A percentile compares a stretch with the other conserved stretches of the same genome.
Evolutionary conservation across 1,140 invertebrate genomes (phyloP).

Genomic region (Drosophila oshimai): DNA sequence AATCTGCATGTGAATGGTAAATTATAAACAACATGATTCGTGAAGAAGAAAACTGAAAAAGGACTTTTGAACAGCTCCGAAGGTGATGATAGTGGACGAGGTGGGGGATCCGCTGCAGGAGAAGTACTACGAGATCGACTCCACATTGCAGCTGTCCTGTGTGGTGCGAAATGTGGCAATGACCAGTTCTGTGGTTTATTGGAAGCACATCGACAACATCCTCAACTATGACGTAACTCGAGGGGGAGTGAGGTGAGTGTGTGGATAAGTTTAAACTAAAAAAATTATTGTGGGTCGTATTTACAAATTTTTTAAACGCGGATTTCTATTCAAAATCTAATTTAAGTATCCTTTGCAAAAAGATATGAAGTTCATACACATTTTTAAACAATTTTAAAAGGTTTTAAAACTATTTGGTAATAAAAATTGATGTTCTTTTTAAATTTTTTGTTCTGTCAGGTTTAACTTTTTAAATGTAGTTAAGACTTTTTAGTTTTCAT

Average conservation of each 20-base stretch:
- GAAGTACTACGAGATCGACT: slow-evolving; percentile 90
- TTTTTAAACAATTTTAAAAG: too few relatives aligned
- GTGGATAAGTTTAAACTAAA: too few relatives aligned
- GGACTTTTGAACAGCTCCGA: slow-evolving; percentile 84
- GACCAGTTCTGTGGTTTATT: slow-evolving; percentile 86
- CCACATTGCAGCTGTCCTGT: slow-evolving; percentile 89
- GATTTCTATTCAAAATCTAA: too few relatives aligned
- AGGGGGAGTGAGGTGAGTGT: slow-evolving; percentile 88
- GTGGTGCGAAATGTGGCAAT: slow-evolving; percentile 88
- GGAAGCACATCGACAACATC: slow-evolving; percentile 88
- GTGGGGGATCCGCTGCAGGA: slow-evolving; percentile 87
- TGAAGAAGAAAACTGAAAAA: background rate
- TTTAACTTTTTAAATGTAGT: too few relatives aligned
- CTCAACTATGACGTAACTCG: slow-evolving; percentile 89
- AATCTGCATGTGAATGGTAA: slow-evolving; percentile 89
- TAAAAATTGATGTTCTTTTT: too few relatives aligned
- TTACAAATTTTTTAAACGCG: too few relatives aligned
- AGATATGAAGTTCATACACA: too few relatives aligned
- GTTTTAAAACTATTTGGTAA: too few relatives aligned
- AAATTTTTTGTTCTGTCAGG: too few relatives aligned
- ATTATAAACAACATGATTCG: background rate
- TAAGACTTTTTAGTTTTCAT: too few relatives aligned
- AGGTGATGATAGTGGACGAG: slow-evolving; percentile 89
- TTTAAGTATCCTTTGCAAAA: too few relatives aligned
- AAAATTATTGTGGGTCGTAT: too few relatives aligned